phyloP scores from a whole-genome alignment of 1,140 invertebrate species.

The Drosophila prosaltans region DNA sequence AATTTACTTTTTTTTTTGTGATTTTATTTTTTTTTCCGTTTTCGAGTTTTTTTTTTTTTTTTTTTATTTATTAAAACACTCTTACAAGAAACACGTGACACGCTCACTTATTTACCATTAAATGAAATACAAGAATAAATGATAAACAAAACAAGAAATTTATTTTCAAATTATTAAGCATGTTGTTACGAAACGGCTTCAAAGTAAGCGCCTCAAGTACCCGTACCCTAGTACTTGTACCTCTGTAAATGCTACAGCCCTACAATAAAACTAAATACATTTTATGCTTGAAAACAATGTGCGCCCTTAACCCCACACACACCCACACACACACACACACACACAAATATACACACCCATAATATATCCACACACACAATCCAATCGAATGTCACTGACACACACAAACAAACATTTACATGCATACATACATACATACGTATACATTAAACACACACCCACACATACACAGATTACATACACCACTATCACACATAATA shows the following conservation, averaged over 20 bases:
- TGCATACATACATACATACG: slow-evolving; percentile 16
- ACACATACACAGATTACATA: slow-evolving; percentile 27
- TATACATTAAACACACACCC: slow-evolving; percentile 19
- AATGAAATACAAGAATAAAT: slow-evolving; percentile 41
- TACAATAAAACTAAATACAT: slow-evolving; percentile 46
- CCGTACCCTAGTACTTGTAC: slow-evolving; percentile 67
- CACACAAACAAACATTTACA: slow-evolving; percentile 18
- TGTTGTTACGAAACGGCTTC: slow-evolving; percentile 75
- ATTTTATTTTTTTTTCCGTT: slow-evolving; percentile 35
- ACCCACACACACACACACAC: too few relatives aligned
- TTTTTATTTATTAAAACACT: slow-evolving; percentile 43
- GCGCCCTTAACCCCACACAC: too few relatives aligned
- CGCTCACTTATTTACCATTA: slow-evolving; percentile 75
- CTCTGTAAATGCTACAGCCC: slow-evolving; percentile 76
- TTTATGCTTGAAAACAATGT: slow-evolving; percentile 61
- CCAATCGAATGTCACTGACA: slow-evolving; percentile 35
- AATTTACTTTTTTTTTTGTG: slow-evolving; percentile 20
- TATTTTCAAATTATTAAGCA: slow-evolving; percentile 73
- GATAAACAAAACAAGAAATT: slow-evolving; percentile 13
- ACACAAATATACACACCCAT: background rate
- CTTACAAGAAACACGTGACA: slow-evolving; percentile 73
- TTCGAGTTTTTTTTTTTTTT: slow-evolving; percentile 4
- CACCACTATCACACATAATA: slow-evolving; percentile 26
- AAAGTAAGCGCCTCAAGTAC: slow-evolving; percentile 72
- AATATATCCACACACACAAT: slow-evolving; percentile 5